phyloP scores from a whole-genome alignment of 2,888 invertebrate species.

The Fabriciana adippe region DNA sequence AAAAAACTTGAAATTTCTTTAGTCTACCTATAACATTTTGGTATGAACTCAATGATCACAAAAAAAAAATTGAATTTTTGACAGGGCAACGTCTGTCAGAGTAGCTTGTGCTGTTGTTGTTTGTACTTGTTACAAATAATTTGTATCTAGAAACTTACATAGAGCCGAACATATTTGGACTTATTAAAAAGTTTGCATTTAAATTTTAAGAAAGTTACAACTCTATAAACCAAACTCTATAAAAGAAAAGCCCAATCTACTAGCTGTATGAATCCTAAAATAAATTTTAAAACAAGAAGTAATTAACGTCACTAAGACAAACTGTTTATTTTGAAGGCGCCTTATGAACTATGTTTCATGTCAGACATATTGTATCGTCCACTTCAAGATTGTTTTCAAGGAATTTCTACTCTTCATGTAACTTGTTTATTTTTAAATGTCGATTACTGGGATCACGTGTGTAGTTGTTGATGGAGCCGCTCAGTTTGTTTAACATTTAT shows the following conservation, averaged over 20 bases:
- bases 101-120: too few species aligned
- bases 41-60: too few species aligned
- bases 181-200: too few species aligned
- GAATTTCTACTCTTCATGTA: conserved; percentile 58
- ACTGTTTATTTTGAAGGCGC: conserved; percentile 37
- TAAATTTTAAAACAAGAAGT: conserved; percentile 24
- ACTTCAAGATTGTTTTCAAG: conserved; percentile 61
- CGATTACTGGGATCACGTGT: conserved; percentile 66
- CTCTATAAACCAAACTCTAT: not conserved
- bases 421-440: conserved; percentile 75
- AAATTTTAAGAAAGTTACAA: too few species aligned
- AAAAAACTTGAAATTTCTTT: too few species aligned
- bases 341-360: conserved; percentile 39
- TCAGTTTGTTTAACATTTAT: conserved; percentile 67
- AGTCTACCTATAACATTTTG: too few species aligned
- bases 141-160: too few species aligned
- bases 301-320: conserved; percentile 30
- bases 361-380: conserved; percentile 42
- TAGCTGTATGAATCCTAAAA: conserved; percentile 8
- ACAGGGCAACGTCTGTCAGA: too few species aligned
- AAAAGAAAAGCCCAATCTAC: not conserved
- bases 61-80: too few species aligned
- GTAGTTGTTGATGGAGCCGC: conserved; percentile 63
- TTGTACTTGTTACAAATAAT: too few species aligned
- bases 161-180: too few species aligned